Conservation (phyloP, 2,113 vertebrate genomes). For the Sylvia atricapilla region DNA sequence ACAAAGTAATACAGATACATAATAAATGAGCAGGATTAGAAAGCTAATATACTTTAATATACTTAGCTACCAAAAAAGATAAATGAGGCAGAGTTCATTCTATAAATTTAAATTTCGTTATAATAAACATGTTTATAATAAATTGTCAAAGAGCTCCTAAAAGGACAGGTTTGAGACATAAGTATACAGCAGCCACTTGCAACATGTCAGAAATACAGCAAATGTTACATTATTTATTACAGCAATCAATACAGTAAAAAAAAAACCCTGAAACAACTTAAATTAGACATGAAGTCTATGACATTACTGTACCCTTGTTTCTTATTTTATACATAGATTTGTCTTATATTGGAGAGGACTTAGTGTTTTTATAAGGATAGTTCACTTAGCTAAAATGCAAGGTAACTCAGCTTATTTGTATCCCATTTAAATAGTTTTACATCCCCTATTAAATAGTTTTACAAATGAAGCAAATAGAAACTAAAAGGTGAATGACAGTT, state of each 20-base stretch:
- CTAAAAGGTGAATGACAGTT: too few species aligned
- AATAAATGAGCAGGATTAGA: neutral
- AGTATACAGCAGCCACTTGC: neutral
- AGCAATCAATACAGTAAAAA: neutral
- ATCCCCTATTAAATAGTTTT: too few species aligned
- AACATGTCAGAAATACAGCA: constrained; percentile 15
- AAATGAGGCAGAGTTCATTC: neutral
- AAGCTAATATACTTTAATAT: neutral
- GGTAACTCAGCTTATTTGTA: too few species aligned
- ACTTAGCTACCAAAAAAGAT: neutral
- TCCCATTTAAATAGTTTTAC: too few species aligned
- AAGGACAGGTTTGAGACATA: neutral
- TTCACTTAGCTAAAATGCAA: too few species aligned
- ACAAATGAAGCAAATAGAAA: too few species aligned
- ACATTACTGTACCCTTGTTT: too few species aligned
- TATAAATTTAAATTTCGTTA: constrained; percentile 12
- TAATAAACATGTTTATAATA: neutral
- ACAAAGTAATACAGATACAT: neutral
- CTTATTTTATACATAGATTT: too few species aligned
- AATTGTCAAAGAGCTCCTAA: neutral
- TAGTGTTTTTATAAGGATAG: too few species aligned
- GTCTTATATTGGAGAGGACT: too few species aligned
- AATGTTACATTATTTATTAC: constrained; percentile 26
- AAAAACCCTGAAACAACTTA: too few species aligned
- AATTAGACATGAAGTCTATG: too few species aligned